A percentile compares a stretch with the other conserved stretches of the same genome.
Evolutionary conservation across 2,888 invertebrate genomes (phyloP).

Genomic region (Erebia epiphron): DNA sequence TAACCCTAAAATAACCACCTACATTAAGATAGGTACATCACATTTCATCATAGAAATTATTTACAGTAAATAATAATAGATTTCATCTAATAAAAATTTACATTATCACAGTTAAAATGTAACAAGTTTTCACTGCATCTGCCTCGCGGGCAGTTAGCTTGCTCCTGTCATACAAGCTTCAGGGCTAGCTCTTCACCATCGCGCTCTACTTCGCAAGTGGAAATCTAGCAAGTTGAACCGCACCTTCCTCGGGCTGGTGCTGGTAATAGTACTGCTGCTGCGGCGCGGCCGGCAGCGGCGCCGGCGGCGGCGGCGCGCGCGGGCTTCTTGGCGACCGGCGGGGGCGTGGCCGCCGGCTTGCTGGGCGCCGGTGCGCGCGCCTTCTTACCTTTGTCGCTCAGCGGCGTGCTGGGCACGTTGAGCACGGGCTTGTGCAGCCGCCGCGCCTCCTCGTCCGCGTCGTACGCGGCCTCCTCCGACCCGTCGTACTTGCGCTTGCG

Average conservation of each 20-base stretch:
- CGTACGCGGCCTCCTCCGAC: slow-evolving; percentile 85
- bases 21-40: slow-evolving; percentile 74
- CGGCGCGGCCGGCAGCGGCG: slow-evolving; percentile 72
- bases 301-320: slow-evolving; percentile 74
- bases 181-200: slow-evolving; percentile 84
- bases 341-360: slow-evolving; percentile 70
- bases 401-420: slow-evolving; percentile 77
- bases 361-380: slow-evolving; percentile 57
- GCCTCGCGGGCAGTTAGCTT: slow-evolving; percentile 76
- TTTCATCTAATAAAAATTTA: slow-evolving; percentile 79
- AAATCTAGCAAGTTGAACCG: slow-evolving; percentile 84
- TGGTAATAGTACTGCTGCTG: slow-evolving; percentile 83
- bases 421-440: slow-evolving; percentile 78
- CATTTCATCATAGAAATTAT: slow-evolving; percentile 73
- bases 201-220: slow-evolving; percentile 82
- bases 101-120: slow-evolving; percentile 82
- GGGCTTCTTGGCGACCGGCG: slow-evolving; percentile 77
- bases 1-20: slow-evolving; percentile 76
- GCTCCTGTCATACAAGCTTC: slow-evolving; percentile 84
- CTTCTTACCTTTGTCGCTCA: slow-evolving; percentile 76
- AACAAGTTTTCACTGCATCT: slow-evolving; percentile 80
- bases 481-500: slow-evolving; percentile 87
- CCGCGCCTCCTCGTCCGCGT: slow-evolving; percentile 81
- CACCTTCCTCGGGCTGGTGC: slow-evolving; percentile 83
- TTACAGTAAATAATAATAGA: slow-evolving; percentile 77